phyloP scores from a whole-genome alignment of 2,797 vertebrate genomes.

The Eulemur albifrons region DNA sequence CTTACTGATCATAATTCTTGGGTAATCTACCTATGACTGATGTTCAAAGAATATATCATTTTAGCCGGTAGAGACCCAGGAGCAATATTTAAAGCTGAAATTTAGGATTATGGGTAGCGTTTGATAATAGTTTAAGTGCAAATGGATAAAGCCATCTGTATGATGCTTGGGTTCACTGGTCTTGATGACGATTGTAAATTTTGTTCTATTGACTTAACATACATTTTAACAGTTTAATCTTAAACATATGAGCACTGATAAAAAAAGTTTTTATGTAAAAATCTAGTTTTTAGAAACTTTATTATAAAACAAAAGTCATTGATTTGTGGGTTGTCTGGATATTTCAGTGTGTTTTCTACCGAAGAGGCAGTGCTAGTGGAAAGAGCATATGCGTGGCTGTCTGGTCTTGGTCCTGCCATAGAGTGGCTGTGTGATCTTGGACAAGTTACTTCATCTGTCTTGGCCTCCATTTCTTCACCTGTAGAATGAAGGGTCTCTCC shows the following conservation, averaged over 20 bases:
- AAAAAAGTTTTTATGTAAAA: neutral
- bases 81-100: conserved; percentile 22
- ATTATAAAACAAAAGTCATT: neutral
- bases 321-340: neutral
- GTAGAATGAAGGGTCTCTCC: neutral
- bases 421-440: neutral
- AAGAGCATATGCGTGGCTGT: neutral
- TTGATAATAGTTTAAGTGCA: neutral
- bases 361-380: neutral
- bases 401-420: neutral
- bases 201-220: neutral
- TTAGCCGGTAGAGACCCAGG: neutral
- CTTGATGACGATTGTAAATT: neutral
- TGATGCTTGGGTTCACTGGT: neutral
- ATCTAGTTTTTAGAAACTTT: neutral
- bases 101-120: neutral
- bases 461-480: neutral
- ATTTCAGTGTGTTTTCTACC: neutral
- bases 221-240: neutral
- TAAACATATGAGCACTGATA: neutral
- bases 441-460: neutral
- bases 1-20: neutral
- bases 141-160: neutral
- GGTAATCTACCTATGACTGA: neutral
- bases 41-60: neutral